phyloP scores from a whole-genome alignment of 2,113 vertebrate species.

The Cricetomys ansorgei region DNA sequence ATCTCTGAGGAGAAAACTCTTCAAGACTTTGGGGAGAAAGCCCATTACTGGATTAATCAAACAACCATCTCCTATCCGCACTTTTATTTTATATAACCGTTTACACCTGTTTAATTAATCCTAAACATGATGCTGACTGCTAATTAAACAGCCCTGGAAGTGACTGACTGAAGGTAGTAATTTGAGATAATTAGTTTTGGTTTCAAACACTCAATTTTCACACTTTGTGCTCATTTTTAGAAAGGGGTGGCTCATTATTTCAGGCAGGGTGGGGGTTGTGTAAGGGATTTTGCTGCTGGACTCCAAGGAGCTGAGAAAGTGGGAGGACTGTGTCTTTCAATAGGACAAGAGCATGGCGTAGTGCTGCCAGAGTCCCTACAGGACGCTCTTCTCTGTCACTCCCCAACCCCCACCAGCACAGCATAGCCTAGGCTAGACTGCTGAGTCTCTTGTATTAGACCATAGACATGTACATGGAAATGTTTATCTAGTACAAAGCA shows the following conservation, averaged over 20 bases:
- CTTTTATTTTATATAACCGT: conserved; percentile 79
- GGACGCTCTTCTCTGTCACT: neutral
- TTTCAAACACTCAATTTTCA: conserved; percentile 82
- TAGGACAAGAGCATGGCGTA: neutral
- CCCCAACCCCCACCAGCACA: neutral
- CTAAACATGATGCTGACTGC: conserved; percentile 80
- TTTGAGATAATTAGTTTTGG: conserved; percentile 85
- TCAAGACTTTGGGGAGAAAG: conserved; percentile 70
- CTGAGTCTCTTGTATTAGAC: conserved; percentile 1
- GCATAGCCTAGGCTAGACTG: neutral
- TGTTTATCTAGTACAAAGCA: neutral
- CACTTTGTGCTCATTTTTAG: conserved; percentile 82
- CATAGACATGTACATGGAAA: neutral
- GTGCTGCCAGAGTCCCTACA: neutral
- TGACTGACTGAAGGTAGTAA: conserved; percentile 84
- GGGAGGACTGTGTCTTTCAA: conserved; percentile 26
- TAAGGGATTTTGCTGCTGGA: conserved; percentile 65
- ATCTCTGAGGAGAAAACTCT: conserved; percentile 59
- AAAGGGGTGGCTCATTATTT: conserved; percentile 75
- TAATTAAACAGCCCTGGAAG: conserved; percentile 81
- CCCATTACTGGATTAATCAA: conserved; percentile 72
- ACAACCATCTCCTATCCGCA: conserved; percentile 61
- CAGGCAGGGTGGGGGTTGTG: conserved; percentile 49
- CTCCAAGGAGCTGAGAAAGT: conserved; percentile 49
- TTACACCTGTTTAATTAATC: conserved; percentile 85